Evolutionary conservation across 2,797 vertebrate species (phyloP).

Genomic region (Macroramphosus scolopax): DNA sequence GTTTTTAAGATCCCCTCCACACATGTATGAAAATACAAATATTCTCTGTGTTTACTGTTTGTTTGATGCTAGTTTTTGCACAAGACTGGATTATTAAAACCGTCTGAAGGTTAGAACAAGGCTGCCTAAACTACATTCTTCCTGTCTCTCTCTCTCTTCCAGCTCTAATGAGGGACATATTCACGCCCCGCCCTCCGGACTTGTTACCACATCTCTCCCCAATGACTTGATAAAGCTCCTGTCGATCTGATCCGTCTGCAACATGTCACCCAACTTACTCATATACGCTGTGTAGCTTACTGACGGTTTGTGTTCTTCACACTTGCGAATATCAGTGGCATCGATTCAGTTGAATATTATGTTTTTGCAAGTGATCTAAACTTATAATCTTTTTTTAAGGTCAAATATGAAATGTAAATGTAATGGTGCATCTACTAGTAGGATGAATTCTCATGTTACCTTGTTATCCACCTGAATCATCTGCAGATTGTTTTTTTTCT

Average conservation of each 20-base stretch:
- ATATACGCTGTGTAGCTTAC: no score
- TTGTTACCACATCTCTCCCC: conserved; percentile 52
- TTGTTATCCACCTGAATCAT: not conserved
- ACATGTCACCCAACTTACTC: conserved; percentile 4
- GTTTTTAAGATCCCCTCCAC: no score
- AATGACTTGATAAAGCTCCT: conserved; percentile 56
- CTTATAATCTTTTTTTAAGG: not conserved
- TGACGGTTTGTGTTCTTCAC: no score
- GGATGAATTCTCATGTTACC: not conserved
- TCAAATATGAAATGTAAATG: no score
- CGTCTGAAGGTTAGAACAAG: not conserved
- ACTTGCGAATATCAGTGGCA: conserved; percentile 40
- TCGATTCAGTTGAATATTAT: conserved; percentile 40
- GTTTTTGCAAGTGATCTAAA: conserved; percentile 32
- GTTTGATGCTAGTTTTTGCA: no score
- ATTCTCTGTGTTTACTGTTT: no score
- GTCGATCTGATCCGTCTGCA: conserved; percentile 14
- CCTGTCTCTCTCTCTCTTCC: not conserved
- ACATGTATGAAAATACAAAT: no score
- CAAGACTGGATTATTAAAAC: no score
- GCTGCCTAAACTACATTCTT: not conserved
- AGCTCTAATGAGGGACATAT: conserved; percentile 72
- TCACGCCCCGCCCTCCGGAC: conserved; percentile 43
- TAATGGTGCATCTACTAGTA: not conserved
- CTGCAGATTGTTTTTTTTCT: not conserved